Percentiles rank a stretch among this genome's conserved stretches.
Evolutionary conservation across 2,113 vertebrate species (phyloP).

Genomic region (Zosterops borbonicus): DNA sequence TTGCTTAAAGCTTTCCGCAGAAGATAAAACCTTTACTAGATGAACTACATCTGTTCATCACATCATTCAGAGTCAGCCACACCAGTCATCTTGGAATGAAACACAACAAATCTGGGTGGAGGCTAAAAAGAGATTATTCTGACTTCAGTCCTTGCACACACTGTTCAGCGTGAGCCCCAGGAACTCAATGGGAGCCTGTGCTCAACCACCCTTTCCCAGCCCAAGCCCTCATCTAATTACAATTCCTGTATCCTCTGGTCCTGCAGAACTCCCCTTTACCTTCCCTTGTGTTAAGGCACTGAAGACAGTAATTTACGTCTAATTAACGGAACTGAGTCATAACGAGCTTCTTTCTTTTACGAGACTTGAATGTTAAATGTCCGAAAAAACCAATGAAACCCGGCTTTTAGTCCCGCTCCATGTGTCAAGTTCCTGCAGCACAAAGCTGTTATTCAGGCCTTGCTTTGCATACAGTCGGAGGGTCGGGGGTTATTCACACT

Average conservation of each 20-base stretch:
- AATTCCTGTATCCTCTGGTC: slow-evolving; percentile 74
- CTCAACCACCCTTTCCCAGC: slow-evolving; percentile 61
- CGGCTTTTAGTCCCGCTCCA: slow-evolving; percentile 62
- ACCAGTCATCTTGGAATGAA: background rate
- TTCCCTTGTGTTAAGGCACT: slow-evolving; percentile 72
- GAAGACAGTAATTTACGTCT: slow-evolving; percentile 81
- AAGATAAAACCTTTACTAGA: slow-evolving; percentile 4
- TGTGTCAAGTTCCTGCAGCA: slow-evolving; percentile 57
- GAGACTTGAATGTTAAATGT: slow-evolving; percentile 73
- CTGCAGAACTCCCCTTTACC: slow-evolving; percentile 71
- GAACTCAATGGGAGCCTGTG: slow-evolving; percentile 62
- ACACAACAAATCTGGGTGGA: background rate
- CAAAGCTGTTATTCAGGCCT: slow-evolving; percentile 76
- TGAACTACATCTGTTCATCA: background rate
- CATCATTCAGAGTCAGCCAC: background rate
- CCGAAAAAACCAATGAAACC: slow-evolving; percentile 69
- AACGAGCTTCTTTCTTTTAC: slow-evolving; percentile 73
- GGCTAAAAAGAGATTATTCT: background rate
- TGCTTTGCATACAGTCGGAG: slow-evolving; percentile 84
- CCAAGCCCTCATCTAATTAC: slow-evolving; percentile 71
- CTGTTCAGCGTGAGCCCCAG: background rate
- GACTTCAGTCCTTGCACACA: background rate
- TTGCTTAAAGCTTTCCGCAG: background rate
- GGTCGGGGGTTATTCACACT: slow-evolving; percentile 83
- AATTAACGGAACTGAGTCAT: slow-evolving; percentile 84